Evolutionary conservation across 1,140 invertebrate species (phyloP).

Genomic region (Pomacea maculata): DNA sequence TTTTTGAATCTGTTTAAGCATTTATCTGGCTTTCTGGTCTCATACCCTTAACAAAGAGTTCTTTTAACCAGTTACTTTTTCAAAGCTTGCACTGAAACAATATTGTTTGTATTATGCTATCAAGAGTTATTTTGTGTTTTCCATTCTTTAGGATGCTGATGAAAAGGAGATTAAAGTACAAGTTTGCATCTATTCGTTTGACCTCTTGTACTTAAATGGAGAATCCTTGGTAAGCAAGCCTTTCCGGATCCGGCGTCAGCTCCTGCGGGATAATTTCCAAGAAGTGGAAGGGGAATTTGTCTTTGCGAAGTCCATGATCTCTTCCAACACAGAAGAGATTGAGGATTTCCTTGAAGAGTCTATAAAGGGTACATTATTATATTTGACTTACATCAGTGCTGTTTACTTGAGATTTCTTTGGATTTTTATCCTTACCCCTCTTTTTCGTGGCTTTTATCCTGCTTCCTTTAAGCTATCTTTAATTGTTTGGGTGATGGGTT

Average conservation of each 20-base stretch:
- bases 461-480: too few relatives aligned
- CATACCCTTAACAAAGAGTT: too few relatives aligned
- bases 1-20: not conserved
- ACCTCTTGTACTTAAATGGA: constrained; percentile 95
- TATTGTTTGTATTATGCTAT: not conserved
- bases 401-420: too few relatives aligned
- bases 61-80: too few relatives aligned
- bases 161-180: constrained; percentile 93
- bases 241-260: constrained; percentile 78
- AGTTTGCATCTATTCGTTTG: constrained; percentile 98
- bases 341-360: constrained; percentile 94
- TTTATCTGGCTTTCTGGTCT: not conserved
- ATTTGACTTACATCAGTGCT: too few relatives aligned
- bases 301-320: constrained; percentile 82
- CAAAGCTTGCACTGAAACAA: too few relatives aligned
- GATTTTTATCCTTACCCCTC: too few relatives aligned
- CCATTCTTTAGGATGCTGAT: constrained; percentile 78
- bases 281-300: constrained; percentile 82
- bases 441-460: too few relatives aligned
- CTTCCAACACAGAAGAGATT: constrained; percentile 89
- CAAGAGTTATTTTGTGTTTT: not conserved
- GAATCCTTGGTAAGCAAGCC: constrained; percentile 83
- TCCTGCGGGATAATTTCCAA: constrained; percentile 80
- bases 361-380: constrained; percentile 76
- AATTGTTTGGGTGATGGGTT: too few relatives aligned